phyloP scores from a whole-genome alignment of 2,113 vertebrate species.

The Pachyramphus minor region DNA sequence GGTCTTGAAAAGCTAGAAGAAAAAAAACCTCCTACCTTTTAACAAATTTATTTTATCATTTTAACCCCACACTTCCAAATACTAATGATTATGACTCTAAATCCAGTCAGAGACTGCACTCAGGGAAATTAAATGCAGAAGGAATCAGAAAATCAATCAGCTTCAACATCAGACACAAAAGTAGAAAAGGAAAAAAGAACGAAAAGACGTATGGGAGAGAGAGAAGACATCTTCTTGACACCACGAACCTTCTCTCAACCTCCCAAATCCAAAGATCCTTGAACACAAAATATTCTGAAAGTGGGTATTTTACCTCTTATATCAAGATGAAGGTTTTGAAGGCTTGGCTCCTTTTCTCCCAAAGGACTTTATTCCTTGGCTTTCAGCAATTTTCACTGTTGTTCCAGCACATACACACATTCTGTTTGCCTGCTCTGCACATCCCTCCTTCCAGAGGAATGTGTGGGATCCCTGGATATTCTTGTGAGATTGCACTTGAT shows the following conservation, averaged over 20 bases:
- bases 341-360: neutral
- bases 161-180: neutral
- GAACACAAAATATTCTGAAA: neutral
- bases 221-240: neutral
- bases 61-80: conserved; percentile 1
- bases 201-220: accelerated
- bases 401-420: neutral
- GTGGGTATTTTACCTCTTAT: neutral
- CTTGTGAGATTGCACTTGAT: neutral
- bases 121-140: conserved; percentile 18
- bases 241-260: neutral
- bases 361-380: neutral
- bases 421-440: neutral
- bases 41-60: conserved; percentile 25
- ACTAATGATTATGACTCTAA: neutral
- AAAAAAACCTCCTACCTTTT: neutral
- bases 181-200: neutral
- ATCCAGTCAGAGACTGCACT: conserved; percentile 15
- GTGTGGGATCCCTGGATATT: neutral
- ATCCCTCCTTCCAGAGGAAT: neutral
- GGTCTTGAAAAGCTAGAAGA: conserved; percentile 15
- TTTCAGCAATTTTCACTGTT: neutral
- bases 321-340: neutral
- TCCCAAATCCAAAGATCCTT: neutral
- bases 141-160: conserved; percentile 37